Percentiles rank a stretch among this genome's conserved stretches.
phyloP scores from a whole-genome alignment of 2,113 vertebrate species.

The Pantherophis guttatus region DNA sequence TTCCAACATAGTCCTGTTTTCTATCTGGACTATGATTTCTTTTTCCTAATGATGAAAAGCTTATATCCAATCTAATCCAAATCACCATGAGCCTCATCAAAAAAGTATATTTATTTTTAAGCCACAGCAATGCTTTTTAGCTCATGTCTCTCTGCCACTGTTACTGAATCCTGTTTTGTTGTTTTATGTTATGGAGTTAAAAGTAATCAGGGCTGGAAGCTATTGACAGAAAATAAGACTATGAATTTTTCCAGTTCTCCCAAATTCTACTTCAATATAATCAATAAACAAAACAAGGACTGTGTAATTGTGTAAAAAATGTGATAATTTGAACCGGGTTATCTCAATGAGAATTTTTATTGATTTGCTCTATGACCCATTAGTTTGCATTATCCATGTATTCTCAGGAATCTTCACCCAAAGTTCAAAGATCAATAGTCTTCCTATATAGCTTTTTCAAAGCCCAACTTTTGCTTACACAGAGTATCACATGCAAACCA shows the following conservation, averaged over 20 bases:
- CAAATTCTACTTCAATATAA: not conserved
- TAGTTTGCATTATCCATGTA: not conserved
- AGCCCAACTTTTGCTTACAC: not conserved
- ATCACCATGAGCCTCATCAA: not conserved
- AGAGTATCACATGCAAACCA: not conserved
- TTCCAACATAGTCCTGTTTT: not conserved
- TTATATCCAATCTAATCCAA: not conserved
- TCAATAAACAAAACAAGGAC: not conserved
- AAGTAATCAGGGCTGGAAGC: not conserved
- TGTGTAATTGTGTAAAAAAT: not conserved
- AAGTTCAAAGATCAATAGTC: not conserved
- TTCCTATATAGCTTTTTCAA: not conserved
- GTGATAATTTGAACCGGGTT: not conserved
- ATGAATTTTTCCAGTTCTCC: not conserved
- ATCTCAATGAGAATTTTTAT: not conserved
- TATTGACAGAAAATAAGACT: not conserved
- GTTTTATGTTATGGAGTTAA: not conserved
- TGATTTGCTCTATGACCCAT: not conserved
- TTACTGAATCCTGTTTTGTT: not conserved
- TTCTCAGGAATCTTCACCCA: not conserved
- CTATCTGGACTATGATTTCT: not conserved
- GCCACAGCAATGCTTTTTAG: not conserved
- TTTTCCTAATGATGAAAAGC: not conserved
- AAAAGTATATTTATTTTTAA: not conserved
- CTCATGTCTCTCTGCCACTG: not conserved